These are phyloP conservation scores for Accipiter virgatus DNA, from an alignment of 2,113 vertebrate genomes.

Conservation along the genomic window DNA sequence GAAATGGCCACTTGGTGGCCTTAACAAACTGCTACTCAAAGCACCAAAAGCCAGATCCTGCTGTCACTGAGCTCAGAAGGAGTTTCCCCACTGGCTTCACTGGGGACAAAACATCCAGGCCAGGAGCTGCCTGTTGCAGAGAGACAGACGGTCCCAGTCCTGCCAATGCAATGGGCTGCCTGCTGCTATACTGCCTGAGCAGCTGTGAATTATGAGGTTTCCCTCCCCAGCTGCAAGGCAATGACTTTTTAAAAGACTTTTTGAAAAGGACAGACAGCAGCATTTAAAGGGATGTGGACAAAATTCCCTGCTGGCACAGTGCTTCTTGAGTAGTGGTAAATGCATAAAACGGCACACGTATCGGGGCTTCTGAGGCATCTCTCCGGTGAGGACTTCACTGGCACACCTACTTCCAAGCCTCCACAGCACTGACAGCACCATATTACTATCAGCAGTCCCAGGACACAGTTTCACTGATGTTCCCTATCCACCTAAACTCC, in stretches of 20 bases:
- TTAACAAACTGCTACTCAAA: background rate
- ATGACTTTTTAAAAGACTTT: background rate
- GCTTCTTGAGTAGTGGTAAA: background rate
- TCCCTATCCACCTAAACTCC: background rate
- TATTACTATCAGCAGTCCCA: background rate
- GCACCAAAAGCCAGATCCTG: background rate
- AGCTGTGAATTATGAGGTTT: background rate
- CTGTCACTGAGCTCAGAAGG: background rate
- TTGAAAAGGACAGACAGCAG: background rate
- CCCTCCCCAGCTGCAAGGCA: background rate
- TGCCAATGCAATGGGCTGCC: background rate
- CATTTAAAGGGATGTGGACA: background rate
- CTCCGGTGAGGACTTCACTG: background rate
- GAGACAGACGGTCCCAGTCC: background rate
- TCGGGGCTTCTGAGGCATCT: background rate
- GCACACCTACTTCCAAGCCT: background rate
- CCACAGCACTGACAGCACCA: background rate
- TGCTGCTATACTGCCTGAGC: background rate
- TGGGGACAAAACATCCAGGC: background rate
- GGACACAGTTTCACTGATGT: background rate
- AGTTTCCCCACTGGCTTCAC: background rate
- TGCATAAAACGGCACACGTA: background rate
- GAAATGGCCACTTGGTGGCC: background rate
- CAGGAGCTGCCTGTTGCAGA: background rate
- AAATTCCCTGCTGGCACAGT: background rate